Evolutionary conservation across 2,113 vertebrate species (phyloP), one percentile per base, ranked within the genome.

Genomic region (Clupea harengus): DNA sequence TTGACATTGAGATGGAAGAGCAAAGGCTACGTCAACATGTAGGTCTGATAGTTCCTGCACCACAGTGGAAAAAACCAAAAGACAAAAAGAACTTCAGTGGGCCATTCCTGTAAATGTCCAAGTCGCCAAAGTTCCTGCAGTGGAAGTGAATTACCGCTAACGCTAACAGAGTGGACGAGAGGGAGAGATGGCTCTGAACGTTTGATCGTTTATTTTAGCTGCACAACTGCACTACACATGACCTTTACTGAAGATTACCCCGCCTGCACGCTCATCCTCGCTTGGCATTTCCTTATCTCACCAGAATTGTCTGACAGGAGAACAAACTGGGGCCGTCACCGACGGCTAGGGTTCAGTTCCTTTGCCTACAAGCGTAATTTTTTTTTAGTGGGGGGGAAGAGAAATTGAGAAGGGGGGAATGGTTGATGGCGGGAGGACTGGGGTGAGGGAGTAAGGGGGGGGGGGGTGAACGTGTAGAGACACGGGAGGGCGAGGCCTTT

Each of bases 141-240:
- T 1, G 39, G 39, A 39, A 39, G 25, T 28, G 28, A 72, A 10
- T 22, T 4, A 22, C 18, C 54, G 2, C 64, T 32, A 8, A 32
- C 18, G 54, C 54, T 72, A 72, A 72, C 64, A 9, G 25, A 28
- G 25, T 13, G 64, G 64, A 72, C 54, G 64, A 28, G 8, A 1
- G 54, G 4, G 20, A 60, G 54, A 32, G 64, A 13, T 28, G 11
- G 64, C 64, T 25, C 64, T 28, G 1, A 6, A 39, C 25, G 72
- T 78, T 78, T 78, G 72, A 78, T 78, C 72, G 72, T 78, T 78
- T 78, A 39, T 78, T 78, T 78, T 32, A 78, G 72, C 28, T 11
- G 32, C 6, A 15, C 28, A 13, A 9, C 72, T 78, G 72, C 72
- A 15, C 72, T 78, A 32, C 72, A 22, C 20, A 18, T 78, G 72